Base-by-base conservation (phyloP, 2,797 vertebrate genomes). In the Falco novaeseelandiae region DNA sequence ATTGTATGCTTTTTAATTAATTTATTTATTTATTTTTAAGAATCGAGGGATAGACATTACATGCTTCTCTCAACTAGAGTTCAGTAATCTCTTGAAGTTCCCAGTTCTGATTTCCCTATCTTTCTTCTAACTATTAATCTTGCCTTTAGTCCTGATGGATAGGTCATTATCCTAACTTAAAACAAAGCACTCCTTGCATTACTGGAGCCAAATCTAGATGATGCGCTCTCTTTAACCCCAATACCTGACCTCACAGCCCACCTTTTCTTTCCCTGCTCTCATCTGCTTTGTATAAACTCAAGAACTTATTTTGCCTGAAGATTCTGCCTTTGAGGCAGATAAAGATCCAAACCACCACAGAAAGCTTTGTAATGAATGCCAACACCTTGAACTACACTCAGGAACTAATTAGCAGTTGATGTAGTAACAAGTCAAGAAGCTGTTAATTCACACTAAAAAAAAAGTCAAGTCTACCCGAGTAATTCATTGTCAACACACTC, bases 381-480 rank as follows among this genome's bases (percentile, higher is more conserved):
- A 97, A 88, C 95, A 91, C 95, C 96, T 97, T 96, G 87, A 97
- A 96, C 95, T 94, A 90, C 66, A 82, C 94, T 97, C 95, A 95
- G 89, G 91, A 93, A 93, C 97, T 97, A 97, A 97, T 97, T 97
- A 97, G 97, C 89, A 93, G 92, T 83, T 95, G 90, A 93, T 97
- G 95, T 95, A 96, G 93, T 97, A 96, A 95, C 96, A 96, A 96
- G 83, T 97, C 93, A 96, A 95, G 97, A 96, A 96, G 94, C 89
- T 97, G 96, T 89, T 94, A 95, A 95, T 96, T 94, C 88, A 93
- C 69, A 91, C 69, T 32, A 42, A 83, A 72, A 71, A 96, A 96
- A 90, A 71, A 94, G 32, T 77, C 61, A 78, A 67, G 46, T 65
- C 87, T 91, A 86, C 84, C 69, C 12, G 34, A 91, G 92, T 91